Evolutionary conservation across 30 jellyfish, hydroid and myxozoan genomes (phyloP).

Genomic region (Aurelia coerulea): DNA sequence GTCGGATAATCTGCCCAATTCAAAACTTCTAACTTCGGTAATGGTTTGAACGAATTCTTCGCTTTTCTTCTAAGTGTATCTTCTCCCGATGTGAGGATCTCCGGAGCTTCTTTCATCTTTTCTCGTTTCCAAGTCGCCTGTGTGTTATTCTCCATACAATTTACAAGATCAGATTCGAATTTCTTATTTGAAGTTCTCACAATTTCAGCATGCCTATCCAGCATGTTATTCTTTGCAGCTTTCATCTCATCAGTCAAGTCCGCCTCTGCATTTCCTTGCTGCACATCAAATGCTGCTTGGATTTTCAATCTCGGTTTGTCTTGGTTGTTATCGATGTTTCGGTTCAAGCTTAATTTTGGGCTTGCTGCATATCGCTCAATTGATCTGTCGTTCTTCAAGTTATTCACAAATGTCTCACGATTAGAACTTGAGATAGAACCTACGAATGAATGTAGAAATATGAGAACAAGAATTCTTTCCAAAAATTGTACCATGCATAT

Average conservation of each 20-base stretch:
- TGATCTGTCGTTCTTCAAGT: conserved; percentile 49
- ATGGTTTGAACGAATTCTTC: conserved; percentile 89
- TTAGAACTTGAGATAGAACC: conserved; percentile 59
- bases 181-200: conserved; percentile 94
- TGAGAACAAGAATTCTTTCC: background rate
- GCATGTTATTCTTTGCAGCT: conserved; percentile 43
- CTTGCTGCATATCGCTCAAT: conserved; percentile 64
- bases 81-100: conserved; percentile 79
- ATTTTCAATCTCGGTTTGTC: conserved; percentile 77
- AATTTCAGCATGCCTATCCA: conserved; percentile 92
- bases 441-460: background rate
- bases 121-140: conserved; percentile 97
- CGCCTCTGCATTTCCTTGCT: conserved; percentile 49
- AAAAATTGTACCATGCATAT: background rate
- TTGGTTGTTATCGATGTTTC: conserved; percentile 31
- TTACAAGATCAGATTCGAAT: conserved; percentile 82
- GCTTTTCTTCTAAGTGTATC: conserved; percentile 93
- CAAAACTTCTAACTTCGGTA: conserved; percentile 92
- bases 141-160: conserved; percentile 87
- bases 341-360: conserved; percentile 42
- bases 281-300: conserved; percentile 84
- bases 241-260: conserved; percentile 53
- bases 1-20: conserved; percentile 99
- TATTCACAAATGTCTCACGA: conserved; percentile 43
- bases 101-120: conserved; percentile 81